These are phyloP conservation scores for Odontomyia ornata DNA, from an alignment of 2,888 invertebrate genomes.

Conservation along the genomic window DNA sequence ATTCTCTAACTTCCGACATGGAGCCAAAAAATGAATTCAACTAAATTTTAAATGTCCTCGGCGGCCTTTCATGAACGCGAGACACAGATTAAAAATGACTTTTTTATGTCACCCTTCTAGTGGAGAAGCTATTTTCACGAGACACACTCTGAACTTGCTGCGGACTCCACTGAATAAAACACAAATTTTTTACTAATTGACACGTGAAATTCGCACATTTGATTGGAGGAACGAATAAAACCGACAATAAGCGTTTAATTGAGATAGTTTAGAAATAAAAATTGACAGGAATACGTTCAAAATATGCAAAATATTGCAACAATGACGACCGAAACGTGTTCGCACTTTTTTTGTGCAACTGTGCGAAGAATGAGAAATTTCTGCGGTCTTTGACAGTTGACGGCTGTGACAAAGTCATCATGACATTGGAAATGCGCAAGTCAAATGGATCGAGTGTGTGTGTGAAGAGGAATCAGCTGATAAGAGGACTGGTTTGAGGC, in stretches of 20 bases:
- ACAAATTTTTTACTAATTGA: constrained; percentile 17
- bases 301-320: constrained; percentile 28
- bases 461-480: not conserved
- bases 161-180: not conserved
- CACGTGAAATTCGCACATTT: constrained; percentile 2
- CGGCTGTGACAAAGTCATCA: constrained; percentile 4
- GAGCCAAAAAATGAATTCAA: not conserved
- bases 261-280: constrained; percentile 34
- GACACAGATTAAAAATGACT: not conserved
- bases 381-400: constrained; percentile 15
- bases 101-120: not conserved
- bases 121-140: too few relatives aligned
- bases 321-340: constrained; percentile 26
- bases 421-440: not conserved
- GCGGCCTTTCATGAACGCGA: not conserved
- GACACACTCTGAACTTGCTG: not conserved
- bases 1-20: not conserved
- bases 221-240: not conserved
- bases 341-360: constrained; percentile 44
- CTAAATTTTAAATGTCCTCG: not conserved
- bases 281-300: not conserved
- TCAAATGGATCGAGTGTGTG: not conserved
- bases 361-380: constrained; percentile 29
- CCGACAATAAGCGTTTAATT: not conserved
- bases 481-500: not conserved